Evolutionary conservation across 1,140 invertebrate species (phyloP), one percentile per base, ranked within the genome.

Genomic region (Maconellicoccus hirsutus): DNA sequence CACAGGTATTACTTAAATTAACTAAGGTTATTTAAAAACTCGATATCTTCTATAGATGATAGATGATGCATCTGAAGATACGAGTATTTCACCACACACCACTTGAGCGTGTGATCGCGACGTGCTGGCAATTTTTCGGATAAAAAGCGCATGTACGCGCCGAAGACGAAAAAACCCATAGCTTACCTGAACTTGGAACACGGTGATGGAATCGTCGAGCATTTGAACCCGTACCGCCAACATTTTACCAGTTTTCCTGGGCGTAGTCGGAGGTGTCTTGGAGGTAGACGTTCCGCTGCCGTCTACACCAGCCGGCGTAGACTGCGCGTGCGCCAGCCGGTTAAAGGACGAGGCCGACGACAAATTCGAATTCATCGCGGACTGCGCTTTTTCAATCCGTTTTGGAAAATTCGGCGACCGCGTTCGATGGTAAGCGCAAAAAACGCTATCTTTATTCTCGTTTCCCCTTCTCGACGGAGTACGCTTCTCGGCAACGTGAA

Each of bases 181-280:
- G 19, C 80, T 82, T 78, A 93, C 91, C 89, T 93, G 91, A 73
- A 93, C 89, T 86, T 93, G 91, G 81, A 93, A 93, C 83, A 93
- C 89, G 71, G 91, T 93, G 77, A 92, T 84, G 25, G 87, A 86
- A 80, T 93, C 91, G 76, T 93, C 91, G 71, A 93, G 82, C 91
- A 93, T 93, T 80, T 91, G 90, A 52, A 93, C 88, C 75, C 90
- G 82, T 63, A 93, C 87, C 16, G 89, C 90, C 59, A 93, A 82
- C 87, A 93, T 92, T 81, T 93, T 93, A 74, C 90, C 90, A 75
- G 87, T 87, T 77, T 90, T 76, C 38, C 74, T 75, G 10, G 75
- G 73, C 0, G 73, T 74, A 0, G 73, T 66, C 1, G 73, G 73
- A 1, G 74, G 75, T 0, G 75, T 75, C 16, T 73, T 74, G 3